Evolutionary conservation across 2,113 vertebrate genomes (phyloP).

Genomic region (Cathartes aura): DNA sequence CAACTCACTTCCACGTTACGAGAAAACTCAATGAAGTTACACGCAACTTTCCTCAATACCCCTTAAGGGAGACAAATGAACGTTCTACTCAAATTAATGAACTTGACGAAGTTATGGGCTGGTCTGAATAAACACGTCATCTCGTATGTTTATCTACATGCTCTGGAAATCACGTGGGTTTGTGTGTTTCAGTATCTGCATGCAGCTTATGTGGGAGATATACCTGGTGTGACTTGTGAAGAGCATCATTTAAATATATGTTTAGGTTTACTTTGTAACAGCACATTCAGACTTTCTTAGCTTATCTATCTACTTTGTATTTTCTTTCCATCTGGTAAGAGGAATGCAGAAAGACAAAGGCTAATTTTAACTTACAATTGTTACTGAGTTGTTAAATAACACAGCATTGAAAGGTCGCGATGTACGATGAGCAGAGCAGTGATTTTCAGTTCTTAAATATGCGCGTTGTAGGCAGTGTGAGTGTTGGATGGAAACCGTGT

Average conservation of each 20-base stretch:
- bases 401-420: fast-evolving
- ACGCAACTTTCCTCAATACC: background rate
- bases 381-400: background rate
- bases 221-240: background rate
- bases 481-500: background rate
- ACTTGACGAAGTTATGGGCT: background rate
- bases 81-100: background rate
- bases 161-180: background rate
- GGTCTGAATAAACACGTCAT: too few relatives aligned
- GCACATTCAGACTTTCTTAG: background rate
- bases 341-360: background rate
- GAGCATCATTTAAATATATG: background rate
- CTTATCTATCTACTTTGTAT: background rate
- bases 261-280: background rate
- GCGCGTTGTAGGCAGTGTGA: background rate
- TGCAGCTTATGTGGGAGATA: fast-evolving
- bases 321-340: background rate
- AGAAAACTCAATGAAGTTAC: background rate
- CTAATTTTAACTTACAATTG: background rate
- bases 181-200: background rate
- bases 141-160: fast-evolving
- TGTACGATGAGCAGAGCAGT: background rate
- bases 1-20: fast-evolving
- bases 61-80: background rate
- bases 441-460: background rate